Percentiles rank a stretch among this genome's conserved stretches.
These are phyloP conservation scores for Limnodromus scolopaceus DNA, from an alignment of 2,797 vertebrate species.

Conservation along the genomic window DNA sequence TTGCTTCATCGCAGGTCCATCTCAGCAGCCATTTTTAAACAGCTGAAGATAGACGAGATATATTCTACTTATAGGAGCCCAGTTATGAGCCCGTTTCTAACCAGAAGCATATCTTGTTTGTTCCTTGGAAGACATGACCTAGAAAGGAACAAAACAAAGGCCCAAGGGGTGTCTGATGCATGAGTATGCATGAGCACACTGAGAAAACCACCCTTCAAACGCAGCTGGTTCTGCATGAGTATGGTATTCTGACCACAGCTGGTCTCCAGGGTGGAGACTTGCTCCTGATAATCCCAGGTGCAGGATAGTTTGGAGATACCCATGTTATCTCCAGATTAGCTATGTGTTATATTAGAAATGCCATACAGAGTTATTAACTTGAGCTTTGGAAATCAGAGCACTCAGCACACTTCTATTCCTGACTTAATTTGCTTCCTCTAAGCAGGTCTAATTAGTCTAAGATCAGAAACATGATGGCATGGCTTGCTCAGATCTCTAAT, in stretches of 20 bases:
- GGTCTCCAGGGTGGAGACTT: neutral
- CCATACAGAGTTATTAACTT: neutral
- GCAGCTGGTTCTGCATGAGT: neutral
- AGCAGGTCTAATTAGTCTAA: neutral
- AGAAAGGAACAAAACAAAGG: neutral
- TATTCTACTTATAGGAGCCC: neutral
- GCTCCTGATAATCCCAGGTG: neutral
- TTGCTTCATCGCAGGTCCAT: neutral
- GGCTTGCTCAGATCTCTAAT: neutral
- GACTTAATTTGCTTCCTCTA: neutral
- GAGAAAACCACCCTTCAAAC: neutral
- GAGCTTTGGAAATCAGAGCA: neutral
- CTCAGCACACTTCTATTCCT: neutral
- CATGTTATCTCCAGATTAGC: neutral
- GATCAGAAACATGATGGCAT: neutral
- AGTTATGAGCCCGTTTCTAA: neutral
- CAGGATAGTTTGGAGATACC: neutral
- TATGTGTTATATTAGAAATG: neutral
- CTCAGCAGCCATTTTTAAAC: neutral
- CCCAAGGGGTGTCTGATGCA: neutral
- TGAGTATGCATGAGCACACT: fast-evolving
- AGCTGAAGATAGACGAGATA: neutral
- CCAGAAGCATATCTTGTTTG: neutral
- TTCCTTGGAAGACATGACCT: neutral
- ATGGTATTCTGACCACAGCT: neutral